A percentile compares a stretch with the other conserved stretches of the same genome.
phyloP scores from a whole-genome alignment of 1,140 invertebrate species.

The Amyelois transitella region DNA sequence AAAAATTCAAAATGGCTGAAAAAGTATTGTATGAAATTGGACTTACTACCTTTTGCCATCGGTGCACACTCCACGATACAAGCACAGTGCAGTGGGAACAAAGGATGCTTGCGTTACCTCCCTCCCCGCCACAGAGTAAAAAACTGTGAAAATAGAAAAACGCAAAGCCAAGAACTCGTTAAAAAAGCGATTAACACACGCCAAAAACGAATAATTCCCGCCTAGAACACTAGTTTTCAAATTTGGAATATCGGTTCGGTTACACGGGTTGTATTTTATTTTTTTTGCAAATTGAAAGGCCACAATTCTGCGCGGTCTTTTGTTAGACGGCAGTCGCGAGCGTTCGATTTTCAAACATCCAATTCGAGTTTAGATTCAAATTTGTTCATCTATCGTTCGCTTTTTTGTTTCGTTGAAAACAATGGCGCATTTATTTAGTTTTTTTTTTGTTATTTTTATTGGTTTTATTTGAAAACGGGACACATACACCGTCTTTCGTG shows the following conservation, averaged over 20 bases:
- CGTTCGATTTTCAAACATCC: constrained; percentile 8
- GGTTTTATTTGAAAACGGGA: constrained; percentile 11
- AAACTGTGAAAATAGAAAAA: constrained; percentile 1
- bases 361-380: background rate
- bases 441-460: constrained; percentile 29
- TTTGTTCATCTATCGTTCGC: background rate
- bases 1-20: constrained; percentile 27
- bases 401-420: background rate
- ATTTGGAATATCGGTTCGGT: background rate
- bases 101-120: constrained; percentile 29
- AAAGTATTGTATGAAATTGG: constrained; percentile 10
- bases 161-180: background rate
- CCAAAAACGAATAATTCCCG: constrained; percentile 5
- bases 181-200: background rate
- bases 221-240: background rate
- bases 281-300: constrained; percentile 25
- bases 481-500: constrained; percentile 27
- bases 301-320: constrained; percentile 25
- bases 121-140: constrained; percentile 24
- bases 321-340: constrained; percentile 8
- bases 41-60: constrained; percentile 35
- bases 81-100: constrained; percentile 41
- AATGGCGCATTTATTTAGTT: constrained; percentile 8
- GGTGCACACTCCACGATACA: constrained; percentile 15
- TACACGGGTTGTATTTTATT: constrained; percentile 8